Conservation (phyloP, 1,140 invertebrate species). For the Drosophila lowei region DNA sequence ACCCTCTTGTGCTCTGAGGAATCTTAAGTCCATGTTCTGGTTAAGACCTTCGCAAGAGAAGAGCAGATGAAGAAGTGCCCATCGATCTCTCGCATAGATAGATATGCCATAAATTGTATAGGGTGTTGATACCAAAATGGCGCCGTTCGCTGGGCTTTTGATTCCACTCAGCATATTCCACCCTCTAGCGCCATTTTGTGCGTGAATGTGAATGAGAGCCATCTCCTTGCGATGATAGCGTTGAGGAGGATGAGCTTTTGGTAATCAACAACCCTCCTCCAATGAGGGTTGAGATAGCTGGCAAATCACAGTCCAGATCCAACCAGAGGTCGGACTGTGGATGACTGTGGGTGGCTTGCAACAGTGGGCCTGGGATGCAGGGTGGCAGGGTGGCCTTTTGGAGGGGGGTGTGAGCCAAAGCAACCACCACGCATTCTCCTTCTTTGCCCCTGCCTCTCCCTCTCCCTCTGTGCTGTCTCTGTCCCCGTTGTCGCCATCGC, state of each 20-base stretch:
- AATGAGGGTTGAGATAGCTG: neutral
- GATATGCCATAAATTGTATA: too few species aligned
- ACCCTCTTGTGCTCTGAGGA: too few species aligned
- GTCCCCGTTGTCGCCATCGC: slow-evolving; percentile 37
- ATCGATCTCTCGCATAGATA: too few species aligned
- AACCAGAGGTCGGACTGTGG: neutral
- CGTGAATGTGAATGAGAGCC: neutral
- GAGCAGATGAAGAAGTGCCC: too few species aligned
- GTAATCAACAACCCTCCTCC: too few species aligned
- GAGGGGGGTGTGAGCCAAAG: neutral
- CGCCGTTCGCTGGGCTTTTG: neutral
- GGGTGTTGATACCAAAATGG: slow-evolving; percentile 1
- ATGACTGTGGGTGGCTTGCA: slow-evolving; percentile 26
- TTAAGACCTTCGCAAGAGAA: too few species aligned
- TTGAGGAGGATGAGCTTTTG: neutral
- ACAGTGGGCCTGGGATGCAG: too few species aligned
- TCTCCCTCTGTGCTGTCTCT: neutral
- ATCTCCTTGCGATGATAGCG: too few species aligned
- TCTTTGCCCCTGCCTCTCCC: slow-evolving; percentile 29
- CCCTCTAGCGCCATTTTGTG: slow-evolving; percentile 4
- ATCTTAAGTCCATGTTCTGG: too few species aligned
- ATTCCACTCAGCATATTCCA: slow-evolving; percentile 1
- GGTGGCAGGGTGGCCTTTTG: neutral
- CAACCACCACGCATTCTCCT: slow-evolving; percentile 2
- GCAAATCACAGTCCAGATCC: slow-evolving; percentile 33